Evolutionary conservation across 2,113 vertebrate genomes (phyloP), one percentile per base, ranked within the genome.

Genomic region (Chunga burmeisteri): DNA sequence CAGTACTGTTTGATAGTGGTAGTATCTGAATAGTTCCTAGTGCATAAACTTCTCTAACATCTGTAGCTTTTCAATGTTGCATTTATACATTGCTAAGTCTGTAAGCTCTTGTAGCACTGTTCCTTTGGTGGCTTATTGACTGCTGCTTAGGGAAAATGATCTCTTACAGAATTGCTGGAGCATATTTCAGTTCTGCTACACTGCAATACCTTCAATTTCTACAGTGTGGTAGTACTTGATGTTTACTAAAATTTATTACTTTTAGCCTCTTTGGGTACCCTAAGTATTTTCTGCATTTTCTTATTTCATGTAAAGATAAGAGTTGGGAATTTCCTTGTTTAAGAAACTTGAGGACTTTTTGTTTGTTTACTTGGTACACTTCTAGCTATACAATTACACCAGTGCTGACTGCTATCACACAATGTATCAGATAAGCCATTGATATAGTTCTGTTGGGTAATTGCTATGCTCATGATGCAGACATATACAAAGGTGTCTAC

Each of bases 401-500:
- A 59, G 18, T 29, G 18, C 5, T 81, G 34, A 62, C 71, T 0
- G 0, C 7, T 50, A 11, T 50, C 11, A n/a, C 8, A 40, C 5
- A 81, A 5, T 16, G 9, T 44, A 44, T 50, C 30, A 67, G 23
- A 34, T 34, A 79, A 91, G 36, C 3, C 12, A 50, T 8, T 32
- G 13, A 30, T 65, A 19, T 8, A 61, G 40, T 26, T 29, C 46
- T 78, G 1, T 13, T 90, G 27, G 15, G 49, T 72, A 68, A 59
- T 47, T 81, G 20, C 17, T 75, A 13, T 53, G 27, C 9, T 91
- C 14, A 38, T 88, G 17, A 44, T 46, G 13, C 25, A 63, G 25
- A 26, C 3, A 11, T 49, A 11, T 19, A 50, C 34, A 55, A 70
- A 88, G 4, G 1, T 63, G 25, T 36, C 20, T 74, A 18, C 71